Conservation (phyloP, 1,140 invertebrate species). For the Atta colombica region DNA sequence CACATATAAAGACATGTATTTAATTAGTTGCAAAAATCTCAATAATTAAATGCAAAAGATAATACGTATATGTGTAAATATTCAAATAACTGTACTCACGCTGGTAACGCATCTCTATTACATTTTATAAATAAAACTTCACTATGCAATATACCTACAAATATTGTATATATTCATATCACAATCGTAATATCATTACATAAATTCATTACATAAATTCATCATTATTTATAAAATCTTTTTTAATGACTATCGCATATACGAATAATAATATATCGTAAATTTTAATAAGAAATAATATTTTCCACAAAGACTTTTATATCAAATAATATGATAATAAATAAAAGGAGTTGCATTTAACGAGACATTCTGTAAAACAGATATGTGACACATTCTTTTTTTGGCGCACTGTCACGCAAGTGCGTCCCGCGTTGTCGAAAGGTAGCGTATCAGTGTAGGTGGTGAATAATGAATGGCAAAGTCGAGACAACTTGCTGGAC, state of each 20-base stretch:
- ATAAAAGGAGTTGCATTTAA: constrained; percentile 2
- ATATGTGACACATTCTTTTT: constrained; percentile 29
- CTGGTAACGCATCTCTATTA: neutral
- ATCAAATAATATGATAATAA: constrained; percentile 33
- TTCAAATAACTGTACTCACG: neutral
- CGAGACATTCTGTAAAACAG: constrained; percentile 53
- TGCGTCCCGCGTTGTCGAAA: constrained; percentile 68
- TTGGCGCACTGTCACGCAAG: constrained; percentile 46
- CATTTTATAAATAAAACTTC: constrained; percentile 27
- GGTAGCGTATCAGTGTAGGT: constrained; percentile 74
- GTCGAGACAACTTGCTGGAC: constrained; percentile 79
- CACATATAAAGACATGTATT: no score
- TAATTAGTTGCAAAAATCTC: neutral
- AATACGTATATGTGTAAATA: neutral
- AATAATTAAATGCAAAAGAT: neutral
- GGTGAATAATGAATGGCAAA: constrained; percentile 82
- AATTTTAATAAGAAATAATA: constrained; percentile 25
- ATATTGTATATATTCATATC: neutral
- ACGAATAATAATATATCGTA: neutral
- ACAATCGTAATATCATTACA: neutral
- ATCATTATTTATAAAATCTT: neutral
- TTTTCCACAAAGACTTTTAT: neutral
- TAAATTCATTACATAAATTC: neutral
- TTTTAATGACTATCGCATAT: neutral
- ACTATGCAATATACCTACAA: neutral